Conservation (phyloP, 2,113 vertebrate species). For the Erythrocebus patas region DNA sequence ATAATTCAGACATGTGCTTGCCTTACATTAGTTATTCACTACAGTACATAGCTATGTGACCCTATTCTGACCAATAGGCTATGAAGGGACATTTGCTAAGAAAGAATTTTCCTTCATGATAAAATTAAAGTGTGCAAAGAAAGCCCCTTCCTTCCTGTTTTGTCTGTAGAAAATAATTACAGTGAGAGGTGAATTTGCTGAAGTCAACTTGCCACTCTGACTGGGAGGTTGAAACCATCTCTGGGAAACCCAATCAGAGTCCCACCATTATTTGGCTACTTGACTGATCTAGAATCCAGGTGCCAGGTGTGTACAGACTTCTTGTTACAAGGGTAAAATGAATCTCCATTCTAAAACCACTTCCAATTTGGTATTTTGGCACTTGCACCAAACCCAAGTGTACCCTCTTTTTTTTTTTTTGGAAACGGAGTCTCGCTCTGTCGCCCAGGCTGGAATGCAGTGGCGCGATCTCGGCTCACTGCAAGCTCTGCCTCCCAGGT, state of each 20-base stretch:
- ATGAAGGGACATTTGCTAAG: not conserved
- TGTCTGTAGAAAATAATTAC: not conserved
- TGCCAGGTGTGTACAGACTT: not conserved
- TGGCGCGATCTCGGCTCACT: rapidly evolving
- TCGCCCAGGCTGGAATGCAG: no score
- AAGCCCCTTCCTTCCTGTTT: not conserved
- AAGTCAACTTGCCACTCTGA: not conserved
- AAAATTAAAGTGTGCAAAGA: not conserved
- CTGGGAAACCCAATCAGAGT: not conserved
- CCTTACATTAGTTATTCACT: not conserved
- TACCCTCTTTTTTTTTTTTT: not conserved
- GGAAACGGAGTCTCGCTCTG: rapidly evolving
- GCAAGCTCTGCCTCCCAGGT: no score
- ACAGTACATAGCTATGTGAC: not conserved
- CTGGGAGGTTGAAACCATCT: not conserved
- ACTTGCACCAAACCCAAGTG: not conserved
- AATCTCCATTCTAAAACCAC: not conserved
- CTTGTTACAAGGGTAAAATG: not conserved
- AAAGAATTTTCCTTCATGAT: not conserved
- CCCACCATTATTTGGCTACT: not conserved
- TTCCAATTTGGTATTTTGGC: not conserved
- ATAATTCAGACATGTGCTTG: not conserved
- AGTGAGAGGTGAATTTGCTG: not conserved
- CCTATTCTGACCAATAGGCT: not conserved
- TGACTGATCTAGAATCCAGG: not conserved